Conservation (phyloP, 2,797 vertebrate genomes). For the Chromis chromis region DNA sequence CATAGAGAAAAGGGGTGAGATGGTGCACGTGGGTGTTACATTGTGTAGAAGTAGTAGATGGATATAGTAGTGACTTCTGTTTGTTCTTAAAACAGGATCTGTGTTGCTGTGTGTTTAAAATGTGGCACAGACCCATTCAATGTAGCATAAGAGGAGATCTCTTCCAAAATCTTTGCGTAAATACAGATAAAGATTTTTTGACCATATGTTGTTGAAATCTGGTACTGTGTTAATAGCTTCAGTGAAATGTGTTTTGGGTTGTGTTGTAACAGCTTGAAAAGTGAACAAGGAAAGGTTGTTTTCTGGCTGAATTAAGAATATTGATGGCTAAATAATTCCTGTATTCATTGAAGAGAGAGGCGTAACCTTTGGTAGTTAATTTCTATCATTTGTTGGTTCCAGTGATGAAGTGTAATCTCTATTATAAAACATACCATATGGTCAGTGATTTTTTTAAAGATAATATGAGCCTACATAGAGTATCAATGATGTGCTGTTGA, state of each 20-base stretch:
- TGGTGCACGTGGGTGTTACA: conserved; percentile 5
- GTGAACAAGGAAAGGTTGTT: background rate
- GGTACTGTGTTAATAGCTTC: background rate
- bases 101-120: conserved; percentile 3
- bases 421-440: background rate
- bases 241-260: conserved; percentile 20
- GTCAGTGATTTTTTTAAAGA: background rate
- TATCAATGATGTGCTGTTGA: conserved; percentile 7
- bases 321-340: conserved; percentile 8
- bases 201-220: conserved; percentile 31
- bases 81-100: background rate
- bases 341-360: background rate
- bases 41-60: conserved; percentile 15
- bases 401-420: background rate
- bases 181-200: conserved; percentile 4
- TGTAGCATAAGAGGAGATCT: background rate
- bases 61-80: background rate
- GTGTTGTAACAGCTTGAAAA: background rate
- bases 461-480: background rate
- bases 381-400: background rate
- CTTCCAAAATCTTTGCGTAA: background rate
- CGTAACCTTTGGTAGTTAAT: background rate
- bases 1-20: conserved; percentile 26
- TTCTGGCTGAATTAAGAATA: background rate
- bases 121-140: conserved; percentile 10